Evolutionary conservation across 2,113 vertebrate species (phyloP).

Genomic region (Datnioides undecimradiatus): DNA sequence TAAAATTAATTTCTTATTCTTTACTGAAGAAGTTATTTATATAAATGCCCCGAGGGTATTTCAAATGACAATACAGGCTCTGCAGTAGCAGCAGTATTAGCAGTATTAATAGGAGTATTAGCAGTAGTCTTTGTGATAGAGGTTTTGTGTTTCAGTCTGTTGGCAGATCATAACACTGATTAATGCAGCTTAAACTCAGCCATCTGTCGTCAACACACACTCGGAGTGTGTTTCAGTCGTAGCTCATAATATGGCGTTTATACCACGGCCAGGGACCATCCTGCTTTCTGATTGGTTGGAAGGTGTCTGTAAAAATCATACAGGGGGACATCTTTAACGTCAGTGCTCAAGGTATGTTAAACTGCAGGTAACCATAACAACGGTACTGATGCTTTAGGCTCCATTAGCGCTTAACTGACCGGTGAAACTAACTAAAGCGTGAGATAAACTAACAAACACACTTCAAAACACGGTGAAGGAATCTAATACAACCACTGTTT

Average conservation of each 20-base stretch:
- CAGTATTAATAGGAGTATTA: constrained; percentile 34
- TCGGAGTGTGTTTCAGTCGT: constrained; percentile 24
- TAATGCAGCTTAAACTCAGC: constrained; percentile 72
- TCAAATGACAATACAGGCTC: background rate
- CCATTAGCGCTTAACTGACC: background rate
- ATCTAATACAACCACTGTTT: background rate
- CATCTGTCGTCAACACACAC: constrained; percentile 67
- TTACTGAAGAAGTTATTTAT: background rate
- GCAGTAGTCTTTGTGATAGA: constrained; percentile 29
- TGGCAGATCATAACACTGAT: constrained; percentile 71
- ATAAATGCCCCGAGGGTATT: background rate
- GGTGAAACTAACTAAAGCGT: background rate
- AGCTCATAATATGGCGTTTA: constrained; percentile 43
- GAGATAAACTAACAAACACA: background rate
- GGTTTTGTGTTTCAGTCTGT: constrained; percentile 59
- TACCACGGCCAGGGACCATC: constrained; percentile 6
- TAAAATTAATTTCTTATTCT: background rate
- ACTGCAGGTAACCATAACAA: background rate
- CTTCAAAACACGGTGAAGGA: background rate
- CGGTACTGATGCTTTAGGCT: background rate
- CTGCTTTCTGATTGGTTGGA: constrained; percentile 33
- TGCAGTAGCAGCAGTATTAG: background rate
- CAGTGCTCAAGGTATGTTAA: background rate
- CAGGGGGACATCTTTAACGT: constrained; percentile 4
- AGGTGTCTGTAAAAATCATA: constrained; percentile 29